phyloP scores from a whole-genome alignment of 2,888 invertebrate species.

The Clivina fossor region DNA sequence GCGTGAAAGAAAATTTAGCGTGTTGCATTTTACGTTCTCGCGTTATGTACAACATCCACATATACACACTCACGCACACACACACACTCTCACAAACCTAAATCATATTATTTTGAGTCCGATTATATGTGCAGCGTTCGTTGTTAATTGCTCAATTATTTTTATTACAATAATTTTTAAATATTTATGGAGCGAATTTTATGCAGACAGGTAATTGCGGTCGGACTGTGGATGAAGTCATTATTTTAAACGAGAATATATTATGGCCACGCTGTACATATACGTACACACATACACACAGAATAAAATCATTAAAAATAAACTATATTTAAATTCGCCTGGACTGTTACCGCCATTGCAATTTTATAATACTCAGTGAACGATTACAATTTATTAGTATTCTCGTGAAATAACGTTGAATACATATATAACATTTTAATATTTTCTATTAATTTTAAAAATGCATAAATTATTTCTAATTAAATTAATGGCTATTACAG shows the following conservation, averaged over 20 bases:
- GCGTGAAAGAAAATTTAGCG: slow-evolving; percentile 19
- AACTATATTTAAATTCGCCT: slow-evolving; percentile 20
- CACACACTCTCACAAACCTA: too few relatives aligned
- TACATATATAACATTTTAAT: too few relatives aligned
- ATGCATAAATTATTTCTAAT: too few relatives aligned
- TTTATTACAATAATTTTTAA: slow-evolving; percentile 34
- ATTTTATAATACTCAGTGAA: too few relatives aligned
- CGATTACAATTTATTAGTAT: too few relatives aligned
- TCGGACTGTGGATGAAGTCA: slow-evolving; percentile 29
- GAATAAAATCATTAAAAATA: slow-evolving; percentile 27
- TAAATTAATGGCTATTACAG: too few relatives aligned
- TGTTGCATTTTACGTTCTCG: not conserved
- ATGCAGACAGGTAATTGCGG: slow-evolving; percentile 28
- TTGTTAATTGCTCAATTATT: slow-evolving; percentile 32
- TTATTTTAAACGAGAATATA: slow-evolving; percentile 27
- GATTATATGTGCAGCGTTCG: slow-evolving; percentile 21
- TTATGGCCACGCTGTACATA: slow-evolving; percentile 16
- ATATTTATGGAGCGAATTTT: slow-evolving; percentile 32
- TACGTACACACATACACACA: too few relatives aligned
- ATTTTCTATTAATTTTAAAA: too few relatives aligned
- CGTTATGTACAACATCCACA: too few relatives aligned
- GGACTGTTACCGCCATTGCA: too few relatives aligned
- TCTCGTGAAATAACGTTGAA: too few relatives aligned
- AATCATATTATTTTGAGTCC: slow-evolving; percentile 24
- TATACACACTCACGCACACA: too few relatives aligned